phyloP scores from a whole-genome alignment of 2,797 vertebrate species.

The Synaphobranchus kaupii region DNA sequence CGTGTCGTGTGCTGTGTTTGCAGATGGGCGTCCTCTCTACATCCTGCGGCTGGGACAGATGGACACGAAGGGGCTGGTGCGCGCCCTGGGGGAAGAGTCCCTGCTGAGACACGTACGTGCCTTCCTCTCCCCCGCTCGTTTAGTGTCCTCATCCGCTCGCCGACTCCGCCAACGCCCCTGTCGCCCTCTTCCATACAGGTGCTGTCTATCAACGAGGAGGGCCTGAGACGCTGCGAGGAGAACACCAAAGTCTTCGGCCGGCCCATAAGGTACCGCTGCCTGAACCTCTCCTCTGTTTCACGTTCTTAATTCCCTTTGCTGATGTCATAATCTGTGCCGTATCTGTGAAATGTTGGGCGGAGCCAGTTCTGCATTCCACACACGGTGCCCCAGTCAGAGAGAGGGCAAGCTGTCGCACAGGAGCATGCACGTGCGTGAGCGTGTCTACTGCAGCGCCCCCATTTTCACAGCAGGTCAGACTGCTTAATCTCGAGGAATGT shows the following conservation, averaged over 20 bases:
- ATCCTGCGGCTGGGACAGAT: constrained; percentile 96
- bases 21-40: constrained; percentile 94
- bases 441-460: background rate
- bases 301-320: background rate
- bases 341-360: background rate
- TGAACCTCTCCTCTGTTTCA: background rate
- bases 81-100: constrained; percentile 95
- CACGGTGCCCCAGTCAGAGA: background rate
- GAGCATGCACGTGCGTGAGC: background rate
- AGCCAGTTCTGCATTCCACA: background rate
- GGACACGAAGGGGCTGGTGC: constrained; percentile 97
- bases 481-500: background rate
- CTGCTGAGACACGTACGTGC: constrained; percentile 90
- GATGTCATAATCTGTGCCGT: background rate
- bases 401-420: background rate
- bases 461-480: background rate
- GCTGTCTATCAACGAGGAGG: constrained; percentile 88
- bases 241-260: constrained; percentile 87
- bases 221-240: constrained; percentile 83
- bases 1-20: constrained; percentile 32
- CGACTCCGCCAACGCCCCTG: background rate
- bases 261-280: constrained; percentile 78
- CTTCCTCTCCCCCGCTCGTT: background rate
- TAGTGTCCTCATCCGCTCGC: background rate
- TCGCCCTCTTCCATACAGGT: constrained; percentile 63